Evolutionary conservation across 2,113 vertebrate species (phyloP).

Genomic region (Stegastes partitus): DNA sequence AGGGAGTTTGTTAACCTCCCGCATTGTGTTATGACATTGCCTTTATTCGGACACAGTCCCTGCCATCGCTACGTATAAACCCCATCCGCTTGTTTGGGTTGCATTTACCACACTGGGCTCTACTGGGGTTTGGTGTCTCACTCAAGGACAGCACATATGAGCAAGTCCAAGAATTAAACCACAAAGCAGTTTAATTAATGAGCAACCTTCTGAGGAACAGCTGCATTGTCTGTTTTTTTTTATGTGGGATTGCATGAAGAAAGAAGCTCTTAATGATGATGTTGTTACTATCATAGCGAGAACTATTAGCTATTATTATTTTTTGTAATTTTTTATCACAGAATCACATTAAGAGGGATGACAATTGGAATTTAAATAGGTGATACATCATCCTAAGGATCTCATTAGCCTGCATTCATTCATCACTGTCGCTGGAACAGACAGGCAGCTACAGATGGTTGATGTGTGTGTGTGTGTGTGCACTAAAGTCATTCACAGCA

Average conservation of each 20-base stretch:
- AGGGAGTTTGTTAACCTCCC: slow-evolving; percentile 26
- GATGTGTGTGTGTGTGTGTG: slow-evolving; percentile 1
- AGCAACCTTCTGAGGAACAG: neutral
- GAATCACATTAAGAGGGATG: neutral
- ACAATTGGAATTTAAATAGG: slow-evolving; percentile 7
- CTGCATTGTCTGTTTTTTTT: neutral
- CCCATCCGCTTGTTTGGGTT: neutral
- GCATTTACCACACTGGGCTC: neutral
- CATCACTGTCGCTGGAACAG: slow-evolving; percentile 56
- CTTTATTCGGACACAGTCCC: slow-evolving; percentile 10
- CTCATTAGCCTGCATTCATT: slow-evolving; percentile 52
- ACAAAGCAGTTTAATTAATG: slow-evolving; percentile 7
- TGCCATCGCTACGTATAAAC: neutral
- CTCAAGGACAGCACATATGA: neutral
- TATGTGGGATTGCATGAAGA: neutral
- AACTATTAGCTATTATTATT: neutral
- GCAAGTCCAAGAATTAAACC: neutral
- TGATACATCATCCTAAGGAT: slow-evolving; percentile 6
- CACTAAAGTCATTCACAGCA: neutral
- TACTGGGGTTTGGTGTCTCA: neutral
- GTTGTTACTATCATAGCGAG: neutral
- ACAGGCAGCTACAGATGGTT: slow-evolving; percentile 20
- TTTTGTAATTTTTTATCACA: slow-evolving; percentile 9
- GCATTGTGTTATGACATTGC: slow-evolving; percentile 34
- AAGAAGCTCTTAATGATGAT: neutral